These are phyloP conservation scores for Sclerurus mexicanus DNA, from an alignment of 2,113 vertebrate species.

Conservation along the genomic window DNA sequence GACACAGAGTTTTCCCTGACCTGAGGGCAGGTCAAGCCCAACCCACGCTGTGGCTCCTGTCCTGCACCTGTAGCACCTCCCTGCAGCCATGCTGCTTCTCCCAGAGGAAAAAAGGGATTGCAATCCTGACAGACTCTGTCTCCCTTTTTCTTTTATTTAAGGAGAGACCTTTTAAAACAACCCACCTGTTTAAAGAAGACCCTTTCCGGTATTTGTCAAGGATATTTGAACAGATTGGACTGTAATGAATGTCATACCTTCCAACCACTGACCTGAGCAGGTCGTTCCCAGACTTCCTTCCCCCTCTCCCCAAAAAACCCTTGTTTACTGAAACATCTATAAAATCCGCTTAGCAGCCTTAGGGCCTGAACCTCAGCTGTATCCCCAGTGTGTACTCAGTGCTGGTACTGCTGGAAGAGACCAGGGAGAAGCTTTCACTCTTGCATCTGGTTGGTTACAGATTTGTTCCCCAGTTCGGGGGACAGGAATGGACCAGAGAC, in stretches of 20 bases:
- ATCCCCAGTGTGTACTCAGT: background rate
- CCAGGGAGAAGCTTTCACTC: background rate
- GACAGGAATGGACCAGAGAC: background rate
- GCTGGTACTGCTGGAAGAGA: background rate
- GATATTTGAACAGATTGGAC: constrained; percentile 3
- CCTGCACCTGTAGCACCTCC: background rate
- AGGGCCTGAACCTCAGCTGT: background rate
- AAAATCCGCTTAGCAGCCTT: background rate
- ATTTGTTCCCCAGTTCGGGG: accelerated
- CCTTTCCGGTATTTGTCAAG: background rate
- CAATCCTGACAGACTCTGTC: background rate
- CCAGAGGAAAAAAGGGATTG: background rate
- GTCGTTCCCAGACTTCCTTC: background rate
- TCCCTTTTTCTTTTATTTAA: background rate
- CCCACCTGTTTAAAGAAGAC: background rate
- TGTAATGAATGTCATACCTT: background rate
- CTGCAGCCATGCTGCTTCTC: background rate
- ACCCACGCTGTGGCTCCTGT: accelerated
- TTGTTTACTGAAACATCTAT: background rate
- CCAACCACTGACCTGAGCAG: background rate
- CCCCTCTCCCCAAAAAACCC: too few species aligned
- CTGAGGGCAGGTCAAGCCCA: accelerated
- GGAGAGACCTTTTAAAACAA: background rate
- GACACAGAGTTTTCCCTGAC: background rate
- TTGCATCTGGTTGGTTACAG: accelerated